Evolutionary conservation across 2,888 invertebrate genomes (phyloP).

Genomic region (Dascillus cervinus): DNA sequence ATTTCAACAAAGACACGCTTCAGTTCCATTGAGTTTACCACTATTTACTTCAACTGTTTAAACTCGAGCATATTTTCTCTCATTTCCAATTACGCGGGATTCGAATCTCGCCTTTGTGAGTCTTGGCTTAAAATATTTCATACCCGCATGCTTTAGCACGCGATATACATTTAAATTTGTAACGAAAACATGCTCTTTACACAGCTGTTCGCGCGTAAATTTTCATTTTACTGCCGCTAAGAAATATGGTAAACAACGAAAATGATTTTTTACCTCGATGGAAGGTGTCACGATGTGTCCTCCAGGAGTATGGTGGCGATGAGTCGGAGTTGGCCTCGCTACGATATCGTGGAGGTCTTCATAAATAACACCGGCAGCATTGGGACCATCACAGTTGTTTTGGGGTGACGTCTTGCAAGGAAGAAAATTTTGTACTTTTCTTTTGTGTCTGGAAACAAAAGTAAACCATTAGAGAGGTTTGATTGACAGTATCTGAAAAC

Average conservation of each 20-base stretch:
- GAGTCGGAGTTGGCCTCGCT: constrained; percentile 42
- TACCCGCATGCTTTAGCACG: constrained; percentile 6
- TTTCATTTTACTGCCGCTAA: constrained; percentile 3
- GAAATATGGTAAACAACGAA: no score
- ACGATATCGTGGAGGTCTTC: constrained; percentile 69
- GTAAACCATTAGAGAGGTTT: no score
- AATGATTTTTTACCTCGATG: constrained; percentile 44
- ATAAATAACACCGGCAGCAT: constrained; percentile 58
- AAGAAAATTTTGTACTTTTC: constrained; percentile 77
- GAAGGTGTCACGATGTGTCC: constrained; percentile 42
- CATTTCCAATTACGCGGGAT: constrained; percentile 1
- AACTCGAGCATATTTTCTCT: no score
- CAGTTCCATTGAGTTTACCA: no score
- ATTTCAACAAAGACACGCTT: no score
- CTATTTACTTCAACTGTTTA: no score
- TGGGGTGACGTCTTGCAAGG: constrained; percentile 71
- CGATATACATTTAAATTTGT: constrained; percentile 8
- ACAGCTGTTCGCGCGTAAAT: constrained; percentile 18
- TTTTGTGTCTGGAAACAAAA: constrained; percentile 81
- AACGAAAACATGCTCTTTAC: constrained; percentile 10
- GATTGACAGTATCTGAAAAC: constrained; percentile 15
- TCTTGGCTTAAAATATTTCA: constrained; percentile 6
- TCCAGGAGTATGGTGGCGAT: constrained; percentile 33
- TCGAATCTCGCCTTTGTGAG: constrained; percentile 4
- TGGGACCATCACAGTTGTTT: constrained; percentile 47